Evolutionary conservation across 1,140 invertebrate species (phyloP).

Genomic region (Sinella curviseta): DNA sequence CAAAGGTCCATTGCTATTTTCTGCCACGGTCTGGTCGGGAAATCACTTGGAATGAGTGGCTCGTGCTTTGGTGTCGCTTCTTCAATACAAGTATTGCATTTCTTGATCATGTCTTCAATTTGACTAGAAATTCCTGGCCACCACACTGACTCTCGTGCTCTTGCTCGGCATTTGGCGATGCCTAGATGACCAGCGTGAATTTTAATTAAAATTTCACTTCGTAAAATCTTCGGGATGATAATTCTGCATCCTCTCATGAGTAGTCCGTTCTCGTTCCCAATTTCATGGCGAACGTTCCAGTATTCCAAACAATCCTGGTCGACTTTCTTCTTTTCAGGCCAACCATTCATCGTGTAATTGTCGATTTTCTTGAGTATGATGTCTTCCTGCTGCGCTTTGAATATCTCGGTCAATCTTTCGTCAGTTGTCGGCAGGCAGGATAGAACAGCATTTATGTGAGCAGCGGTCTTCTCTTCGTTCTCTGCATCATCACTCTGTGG

Average conservation of each 20-base stretch:
- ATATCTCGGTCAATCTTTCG: slow-evolving; percentile 5
- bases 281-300: background rate
- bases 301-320: background rate
- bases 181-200: slow-evolving; percentile 29
- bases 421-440: slow-evolving; percentile 18
- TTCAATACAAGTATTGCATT: background rate
- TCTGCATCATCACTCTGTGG: background rate
- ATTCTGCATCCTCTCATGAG: background rate
- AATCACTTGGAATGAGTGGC: slow-evolving; percentile 18
- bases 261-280: background rate
- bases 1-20: slow-evolving; percentile 26
- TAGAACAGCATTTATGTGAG: background rate
- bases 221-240: background rate
- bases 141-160: slow-evolving; percentile 12
- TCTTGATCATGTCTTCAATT: slow-evolving; percentile 3
- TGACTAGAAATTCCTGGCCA: slow-evolving; percentile 24
- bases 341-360: background rate
- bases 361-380: background rate
- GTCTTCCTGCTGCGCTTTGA: slow-evolving; percentile 28
- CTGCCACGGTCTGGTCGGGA: slow-evolving; percentile 29
- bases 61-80: background rate
- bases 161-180: slow-evolving; percentile 16
- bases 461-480: background rate
- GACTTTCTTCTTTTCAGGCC: background rate
- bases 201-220: background rate